These are phyloP conservation scores for Spatulosminthurus flaviceps DNA, from an alignment of 2,888 invertebrate species.

Conservation along the genomic window DNA sequence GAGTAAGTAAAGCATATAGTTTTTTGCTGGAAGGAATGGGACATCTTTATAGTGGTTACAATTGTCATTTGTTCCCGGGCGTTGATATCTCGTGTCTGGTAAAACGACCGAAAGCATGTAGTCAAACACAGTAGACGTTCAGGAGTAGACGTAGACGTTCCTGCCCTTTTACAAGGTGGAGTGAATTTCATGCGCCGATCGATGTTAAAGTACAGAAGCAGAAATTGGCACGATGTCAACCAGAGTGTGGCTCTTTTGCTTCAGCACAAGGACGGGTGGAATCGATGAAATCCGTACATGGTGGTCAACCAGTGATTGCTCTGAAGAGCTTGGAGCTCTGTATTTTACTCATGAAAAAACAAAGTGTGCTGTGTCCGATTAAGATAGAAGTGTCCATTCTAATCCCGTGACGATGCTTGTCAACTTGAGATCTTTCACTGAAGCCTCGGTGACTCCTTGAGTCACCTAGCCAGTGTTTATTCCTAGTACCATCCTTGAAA, in stretches of 20 bases:
- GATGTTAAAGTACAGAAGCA: constrained; percentile 63
- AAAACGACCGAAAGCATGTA: constrained; percentile 51
- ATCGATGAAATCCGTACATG: constrained; percentile 57
- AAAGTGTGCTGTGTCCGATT: constrained; percentile 32
- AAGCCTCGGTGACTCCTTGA: constrained; percentile 32
- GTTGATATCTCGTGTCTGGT: constrained; percentile 53
- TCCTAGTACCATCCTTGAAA: constrained; percentile 18
- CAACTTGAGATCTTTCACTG: constrained; percentile 39
- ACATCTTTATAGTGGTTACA: constrained; percentile 44
- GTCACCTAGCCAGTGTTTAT: constrained; percentile 36
- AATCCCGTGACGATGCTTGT: constrained; percentile 35
- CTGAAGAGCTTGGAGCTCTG: constrained; percentile 35
- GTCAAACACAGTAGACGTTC: constrained; percentile 51
- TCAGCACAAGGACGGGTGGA: constrained; percentile 57
- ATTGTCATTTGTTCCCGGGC: constrained; percentile 52
- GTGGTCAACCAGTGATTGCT: constrained; percentile 56
- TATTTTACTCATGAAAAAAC: constrained; percentile 34
- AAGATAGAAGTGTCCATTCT: constrained; percentile 32
- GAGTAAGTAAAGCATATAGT: not conserved
- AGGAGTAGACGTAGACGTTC: constrained; percentile 44
- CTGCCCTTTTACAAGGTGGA: constrained; percentile 52
- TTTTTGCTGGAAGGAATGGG: constrained; percentile 18
- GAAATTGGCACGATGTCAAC: constrained; percentile 64
- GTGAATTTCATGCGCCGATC: constrained; percentile 64
- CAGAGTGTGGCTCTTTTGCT: constrained; percentile 55